Conservation (phyloP, 2,113 vertebrate species). For the Alligator sinensis region DNA sequence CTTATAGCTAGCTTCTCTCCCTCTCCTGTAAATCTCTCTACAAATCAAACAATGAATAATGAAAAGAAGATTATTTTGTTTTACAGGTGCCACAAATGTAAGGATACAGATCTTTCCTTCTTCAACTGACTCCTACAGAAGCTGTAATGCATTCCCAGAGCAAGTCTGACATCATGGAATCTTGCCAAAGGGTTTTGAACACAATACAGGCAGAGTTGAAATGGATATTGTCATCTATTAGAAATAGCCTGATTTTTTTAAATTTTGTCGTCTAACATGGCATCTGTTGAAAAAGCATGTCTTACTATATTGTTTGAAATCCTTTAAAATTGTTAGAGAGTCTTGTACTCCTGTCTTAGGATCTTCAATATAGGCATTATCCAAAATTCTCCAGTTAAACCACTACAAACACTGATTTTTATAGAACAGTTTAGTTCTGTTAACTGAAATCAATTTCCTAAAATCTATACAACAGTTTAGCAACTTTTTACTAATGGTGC, state of each 20-base stretch:
- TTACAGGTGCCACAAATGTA: neutral
- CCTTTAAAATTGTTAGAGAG: neutral
- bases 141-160: neutral
- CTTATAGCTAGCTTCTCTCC: neutral
- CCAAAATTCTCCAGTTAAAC: rapidly evolving
- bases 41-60: neutral
- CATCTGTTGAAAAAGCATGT: neutral
- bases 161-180: neutral
- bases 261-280: neutral
- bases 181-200: neutral
- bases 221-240: neutral
- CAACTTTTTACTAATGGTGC: no score
- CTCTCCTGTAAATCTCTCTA: neutral
- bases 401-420: neutral
- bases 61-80: neutral
- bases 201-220: neutral
- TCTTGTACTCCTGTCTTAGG: neutral
- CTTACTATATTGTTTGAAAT: neutral
- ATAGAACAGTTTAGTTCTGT: neutral
- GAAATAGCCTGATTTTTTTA: neutral
- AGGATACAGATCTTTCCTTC: neutral
- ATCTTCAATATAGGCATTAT: no score
- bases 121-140: neutral
- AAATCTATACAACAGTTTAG: no score
- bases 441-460: neutral